Evolutionary conservation across 2,113 vertebrate genomes (phyloP).

Genomic region (Mus spicilegus): DNA sequence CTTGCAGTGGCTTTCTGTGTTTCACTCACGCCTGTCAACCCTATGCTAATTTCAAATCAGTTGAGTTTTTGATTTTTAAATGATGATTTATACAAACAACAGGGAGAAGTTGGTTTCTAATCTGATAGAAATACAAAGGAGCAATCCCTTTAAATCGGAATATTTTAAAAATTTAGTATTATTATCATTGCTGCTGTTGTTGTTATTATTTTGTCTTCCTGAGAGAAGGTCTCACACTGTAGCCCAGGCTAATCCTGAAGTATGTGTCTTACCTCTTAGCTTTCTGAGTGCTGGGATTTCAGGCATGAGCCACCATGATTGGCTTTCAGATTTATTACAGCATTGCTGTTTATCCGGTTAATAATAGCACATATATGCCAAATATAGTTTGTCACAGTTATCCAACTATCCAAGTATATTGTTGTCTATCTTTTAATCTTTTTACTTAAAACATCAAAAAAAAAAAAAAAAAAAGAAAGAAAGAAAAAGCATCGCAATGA

Average conservation of each 20-base stretch:
- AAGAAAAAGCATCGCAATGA: not conserved
- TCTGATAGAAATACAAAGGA: not conserved
- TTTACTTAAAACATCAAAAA: not conserved
- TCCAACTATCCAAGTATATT: not conserved
- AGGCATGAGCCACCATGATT: not conserved
- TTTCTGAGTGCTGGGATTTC: not conserved
- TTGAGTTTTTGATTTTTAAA: constrained; percentile 29
- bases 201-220: not conserved
- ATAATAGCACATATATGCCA: not conserved
- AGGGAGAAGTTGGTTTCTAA: constrained; percentile 5
- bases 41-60: not conserved
- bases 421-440: not conserved
- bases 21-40: not conserved
- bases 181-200: too few relatives aligned
- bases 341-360: not conserved
- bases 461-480: not conserved
- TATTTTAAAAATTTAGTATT: not conserved
- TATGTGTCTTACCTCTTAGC: not conserved
- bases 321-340: not conserved
- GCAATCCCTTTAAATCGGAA: not conserved
- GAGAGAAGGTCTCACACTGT: not conserved
- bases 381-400: not conserved
- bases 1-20: not conserved
- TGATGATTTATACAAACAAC: not conserved
- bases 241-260: not conserved